These are phyloP conservation scores for Brachyhypopomus gauderio DNA, from an alignment of 2,113 vertebrate genomes.

Conservation along the genomic window DNA sequence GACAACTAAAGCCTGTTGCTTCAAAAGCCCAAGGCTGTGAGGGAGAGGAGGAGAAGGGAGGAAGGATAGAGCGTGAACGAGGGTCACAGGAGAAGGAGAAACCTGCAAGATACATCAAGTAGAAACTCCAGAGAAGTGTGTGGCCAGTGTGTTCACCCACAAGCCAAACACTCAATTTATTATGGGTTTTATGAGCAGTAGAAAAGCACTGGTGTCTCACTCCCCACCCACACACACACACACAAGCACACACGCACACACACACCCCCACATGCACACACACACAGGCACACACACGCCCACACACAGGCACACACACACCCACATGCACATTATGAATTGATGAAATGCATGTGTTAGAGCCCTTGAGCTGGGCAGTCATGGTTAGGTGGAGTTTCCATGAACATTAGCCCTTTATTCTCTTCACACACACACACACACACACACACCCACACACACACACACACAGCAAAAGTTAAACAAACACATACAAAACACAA, in stretches of 20 bases:
- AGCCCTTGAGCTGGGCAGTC: slow-evolving; percentile 21
- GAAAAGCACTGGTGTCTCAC: slow-evolving; percentile 22
- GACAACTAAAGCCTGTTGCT: slow-evolving; percentile 29
- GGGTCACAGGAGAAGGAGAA: not conserved
- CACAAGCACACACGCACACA: slow-evolving; percentile 9
- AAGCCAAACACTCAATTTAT: slow-evolving; percentile 32
- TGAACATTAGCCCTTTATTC: not conserved
- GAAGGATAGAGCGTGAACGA: not conserved
- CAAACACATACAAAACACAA: not conserved
- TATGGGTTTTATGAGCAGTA: slow-evolving; percentile 34
- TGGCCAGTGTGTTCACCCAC: not conserved
- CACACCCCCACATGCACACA: not conserved
- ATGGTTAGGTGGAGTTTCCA: slow-evolving; percentile 27
- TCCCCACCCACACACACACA: slow-evolving; percentile 15
- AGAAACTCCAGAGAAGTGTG: not conserved
- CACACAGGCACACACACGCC: not conserved
- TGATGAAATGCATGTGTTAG: slow-evolving; percentile 51
- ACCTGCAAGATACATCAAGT: not conserved
- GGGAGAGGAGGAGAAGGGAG: not conserved
- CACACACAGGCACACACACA: slow-evolving; percentile 24
- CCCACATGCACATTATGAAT: slow-evolving; percentile 3
- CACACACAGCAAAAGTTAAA: slow-evolving; percentile 7
- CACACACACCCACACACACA: not conserved
- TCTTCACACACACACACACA: not conserved
- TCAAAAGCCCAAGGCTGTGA: slow-evolving; percentile 12